Percentiles rank a stretch among this genome's conserved stretches.
Conservation (phyloP, 2,113 vertebrate genomes). For the Chaetops frenatus region DNA sequence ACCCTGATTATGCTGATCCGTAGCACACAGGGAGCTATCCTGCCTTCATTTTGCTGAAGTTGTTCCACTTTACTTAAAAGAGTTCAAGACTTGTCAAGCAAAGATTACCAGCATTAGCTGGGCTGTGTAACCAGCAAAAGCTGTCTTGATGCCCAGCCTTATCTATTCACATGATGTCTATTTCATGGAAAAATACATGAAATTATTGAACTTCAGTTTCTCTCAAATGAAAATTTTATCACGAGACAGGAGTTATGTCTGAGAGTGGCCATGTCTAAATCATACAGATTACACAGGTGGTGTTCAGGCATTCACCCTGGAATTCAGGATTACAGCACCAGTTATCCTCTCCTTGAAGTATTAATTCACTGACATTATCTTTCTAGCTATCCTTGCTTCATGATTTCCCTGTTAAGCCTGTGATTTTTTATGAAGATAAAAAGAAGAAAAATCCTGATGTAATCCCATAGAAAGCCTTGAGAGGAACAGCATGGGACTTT, state of each 20-base stretch:
- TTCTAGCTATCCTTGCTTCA: background rate
- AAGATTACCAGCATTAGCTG: background rate
- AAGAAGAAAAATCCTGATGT: background rate
- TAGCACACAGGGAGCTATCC: background rate
- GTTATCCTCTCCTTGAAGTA: background rate
- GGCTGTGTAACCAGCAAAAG: background rate
- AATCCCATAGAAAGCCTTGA: background rate
- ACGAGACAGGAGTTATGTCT: background rate
- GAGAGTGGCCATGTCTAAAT: accelerated
- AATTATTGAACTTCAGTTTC: background rate
- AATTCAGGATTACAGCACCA: background rate
- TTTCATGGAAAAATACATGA: background rate
- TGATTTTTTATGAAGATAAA: background rate
- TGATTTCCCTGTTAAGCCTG: background rate
- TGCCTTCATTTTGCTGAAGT: background rate
- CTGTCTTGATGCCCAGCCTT: background rate
- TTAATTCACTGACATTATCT: background rate
- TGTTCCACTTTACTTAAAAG: background rate
- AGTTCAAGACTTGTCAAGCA: background rate
- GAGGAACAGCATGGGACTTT: background rate
- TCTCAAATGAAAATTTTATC: background rate
- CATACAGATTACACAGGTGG: background rate
- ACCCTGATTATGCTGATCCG: background rate
- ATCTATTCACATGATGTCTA: background rate
- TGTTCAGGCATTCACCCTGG: background rate